Evolutionary conservation across 2,888 invertebrate genomes (phyloP).

Genomic region (Cybosia mesomella): DNA sequence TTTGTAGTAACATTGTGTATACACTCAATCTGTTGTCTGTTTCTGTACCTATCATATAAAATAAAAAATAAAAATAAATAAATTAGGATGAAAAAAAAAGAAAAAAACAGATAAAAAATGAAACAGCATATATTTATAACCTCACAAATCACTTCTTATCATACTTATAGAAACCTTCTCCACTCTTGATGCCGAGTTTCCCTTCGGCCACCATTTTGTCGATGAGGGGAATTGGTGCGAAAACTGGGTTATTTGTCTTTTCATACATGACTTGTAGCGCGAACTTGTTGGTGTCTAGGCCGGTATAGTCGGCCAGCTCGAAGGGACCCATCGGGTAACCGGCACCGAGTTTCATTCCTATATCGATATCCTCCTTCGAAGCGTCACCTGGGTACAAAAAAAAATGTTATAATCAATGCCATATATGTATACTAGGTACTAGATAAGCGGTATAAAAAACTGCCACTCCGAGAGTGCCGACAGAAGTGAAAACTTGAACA

Average conservation of each 20-base stretch:
- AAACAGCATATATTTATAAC: conserved; percentile 7
- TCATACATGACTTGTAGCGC: conserved; percentile 91
- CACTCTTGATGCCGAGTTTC: conserved; percentile 92
- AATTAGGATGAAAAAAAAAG: background rate
- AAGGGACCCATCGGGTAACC: conserved; percentile 97
- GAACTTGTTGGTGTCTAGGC: conserved; percentile 92
- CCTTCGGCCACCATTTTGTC: conserved; percentile 92
- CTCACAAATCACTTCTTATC: conserved; percentile 76
- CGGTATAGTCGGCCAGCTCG: conserved; percentile 89
- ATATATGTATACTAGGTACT: background rate
- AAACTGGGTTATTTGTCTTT: conserved; percentile 80
- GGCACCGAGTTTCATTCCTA: conserved; percentile 96
- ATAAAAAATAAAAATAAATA: too few relatives aligned
- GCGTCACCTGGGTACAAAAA: conserved; percentile 86
- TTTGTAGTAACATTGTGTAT: too few relatives aligned
- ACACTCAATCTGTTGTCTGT: too few relatives aligned
- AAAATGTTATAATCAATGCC: background rate
- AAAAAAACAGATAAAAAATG: background rate
- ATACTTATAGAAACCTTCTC: conserved; percentile 92
- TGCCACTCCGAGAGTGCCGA: too few relatives aligned
- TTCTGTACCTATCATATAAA: too few relatives aligned
- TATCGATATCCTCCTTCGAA: conserved; percentile 92
- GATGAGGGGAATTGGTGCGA: conserved; percentile 87
- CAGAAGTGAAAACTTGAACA: too few relatives aligned
- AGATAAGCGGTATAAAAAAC: background rate